Evolutionary conservation across 2,888 invertebrate genomes (phyloP).

Genomic region (Tenthredo distinguenda): DNA sequence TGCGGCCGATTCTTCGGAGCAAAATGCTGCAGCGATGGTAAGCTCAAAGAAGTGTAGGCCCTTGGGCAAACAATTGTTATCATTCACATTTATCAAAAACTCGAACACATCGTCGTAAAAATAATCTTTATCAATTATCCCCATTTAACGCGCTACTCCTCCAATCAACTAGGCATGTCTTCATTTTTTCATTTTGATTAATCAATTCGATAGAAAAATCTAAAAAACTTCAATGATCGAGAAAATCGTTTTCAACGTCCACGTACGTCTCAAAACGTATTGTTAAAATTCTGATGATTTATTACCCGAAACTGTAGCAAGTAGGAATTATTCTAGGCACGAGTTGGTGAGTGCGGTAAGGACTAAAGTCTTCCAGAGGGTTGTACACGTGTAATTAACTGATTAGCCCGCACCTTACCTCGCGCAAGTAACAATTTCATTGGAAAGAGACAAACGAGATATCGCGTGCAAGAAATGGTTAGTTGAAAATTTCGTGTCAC

Average conservation of each 20-base stretch:
- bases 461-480: constrained; percentile 47
- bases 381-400: constrained; percentile 37
- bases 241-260: neutral
- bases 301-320: neutral
- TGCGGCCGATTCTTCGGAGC: constrained; percentile 64
- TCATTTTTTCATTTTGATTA: neutral
- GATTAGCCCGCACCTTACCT: constrained; percentile 37
- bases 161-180: neutral
- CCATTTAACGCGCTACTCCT: neutral
- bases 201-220: neutral
- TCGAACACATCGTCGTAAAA: neutral
- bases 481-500: constrained; percentile 32
- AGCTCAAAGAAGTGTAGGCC: constrained; percentile 58
- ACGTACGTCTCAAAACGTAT: neutral
- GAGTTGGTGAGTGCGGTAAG: neutral
- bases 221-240: neutral
- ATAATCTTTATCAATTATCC: neutral
- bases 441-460: constrained; percentile 7
- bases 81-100: neutral
- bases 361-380: neutral
- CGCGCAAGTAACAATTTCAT: constrained; percentile 34
- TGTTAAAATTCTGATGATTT: neutral
- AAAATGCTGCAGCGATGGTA: constrained; percentile 68
- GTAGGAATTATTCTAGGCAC: neutral
- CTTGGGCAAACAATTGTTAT: neutral